Base-by-base conservation (phyloP, 2,797 vertebrate species). In the Sebastolobus alascanus region DNA sequence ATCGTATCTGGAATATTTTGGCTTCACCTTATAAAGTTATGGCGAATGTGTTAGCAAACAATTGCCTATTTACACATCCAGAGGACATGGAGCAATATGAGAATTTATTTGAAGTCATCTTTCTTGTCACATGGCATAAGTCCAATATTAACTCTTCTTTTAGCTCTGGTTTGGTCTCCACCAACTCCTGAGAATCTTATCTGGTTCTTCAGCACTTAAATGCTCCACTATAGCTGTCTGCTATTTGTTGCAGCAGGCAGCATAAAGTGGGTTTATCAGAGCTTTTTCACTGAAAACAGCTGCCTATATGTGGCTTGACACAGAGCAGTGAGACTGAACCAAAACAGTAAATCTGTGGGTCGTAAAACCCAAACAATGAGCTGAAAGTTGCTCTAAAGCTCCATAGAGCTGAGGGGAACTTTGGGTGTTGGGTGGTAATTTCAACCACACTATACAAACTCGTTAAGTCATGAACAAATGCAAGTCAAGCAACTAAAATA, bases 271-370 rank as follows among this genome's bases (percentile, higher is more conserved):
- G 31, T 27, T 70, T 29, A 73, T 64, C 46, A 64, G 33, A 20
- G 22, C 8, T 18, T 67, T 50, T n/a, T 52, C 55, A 68, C 55
- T 27, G 40, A 60, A 68, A 68, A 46, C 31, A 64, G 46, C 60
- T 73, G 59, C 22, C n/a, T 20, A 25, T 20, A 25, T 64, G 46
- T 59, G 29, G 38, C 38, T 50, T 38, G 18, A 75, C 22, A 35
- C 2, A 69, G 35, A 46, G 12, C 40, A 25, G 20, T 14, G 59
- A 69, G 38, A 40, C 20, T 52, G 38, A 74, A 52, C 22, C 7
- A 31, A 27, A 73, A 54, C 54, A 55, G 4, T 20, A 22, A 31
- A 37, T 2, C 10, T 69, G 18, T 38, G 18, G 27, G 38, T 10
- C 14, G 6, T 54, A 43, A 70, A 64, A 58, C 10, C 10, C n/a